phyloP scores from a whole-genome alignment of 2,113 vertebrate genomes.

The Psophia crepitans region DNA sequence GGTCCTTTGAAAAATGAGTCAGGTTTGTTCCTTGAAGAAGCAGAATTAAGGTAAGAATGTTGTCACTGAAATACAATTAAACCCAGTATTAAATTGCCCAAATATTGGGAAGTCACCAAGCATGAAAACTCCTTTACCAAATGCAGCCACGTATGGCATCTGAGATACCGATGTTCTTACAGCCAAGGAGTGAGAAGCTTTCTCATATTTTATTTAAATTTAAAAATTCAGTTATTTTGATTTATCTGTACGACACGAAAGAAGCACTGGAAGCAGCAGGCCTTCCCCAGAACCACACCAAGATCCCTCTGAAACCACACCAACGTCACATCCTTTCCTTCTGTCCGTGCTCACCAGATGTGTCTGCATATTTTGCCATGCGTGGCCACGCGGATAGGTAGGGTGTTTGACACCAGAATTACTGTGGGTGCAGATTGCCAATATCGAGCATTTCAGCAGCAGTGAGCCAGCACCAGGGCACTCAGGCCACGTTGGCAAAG shows the following conservation, averaged over 20 bases:
- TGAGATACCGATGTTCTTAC: not conserved
- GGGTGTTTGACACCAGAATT: not conserved
- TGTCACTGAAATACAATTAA: not conserved
- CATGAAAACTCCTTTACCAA: not conserved
- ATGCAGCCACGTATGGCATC: not conserved
- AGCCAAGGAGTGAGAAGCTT: not conserved
- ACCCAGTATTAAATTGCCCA: not conserved
- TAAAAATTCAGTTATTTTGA: not conserved
- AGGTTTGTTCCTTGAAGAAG: not conserved
- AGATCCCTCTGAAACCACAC: not conserved
- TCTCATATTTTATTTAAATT: not conserved
- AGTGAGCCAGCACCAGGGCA: not conserved
- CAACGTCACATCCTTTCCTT: not conserved
- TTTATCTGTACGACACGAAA: not conserved
- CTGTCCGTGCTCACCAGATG: not conserved
- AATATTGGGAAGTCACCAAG: not conserved
- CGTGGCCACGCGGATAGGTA: not conserved
- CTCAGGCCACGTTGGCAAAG: not conserved
- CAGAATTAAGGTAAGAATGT: not conserved
- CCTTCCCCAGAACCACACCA: not conserved
- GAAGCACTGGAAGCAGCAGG: not conserved
- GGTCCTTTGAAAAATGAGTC: not conserved
- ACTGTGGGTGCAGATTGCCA: not conserved
- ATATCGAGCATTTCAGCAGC: not conserved
- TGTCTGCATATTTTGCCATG: not conserved